These are phyloP conservation scores for Thalassophryne amazonica DNA, from an alignment of 2,797 vertebrate genomes.

Conservation along the genomic window DNA sequence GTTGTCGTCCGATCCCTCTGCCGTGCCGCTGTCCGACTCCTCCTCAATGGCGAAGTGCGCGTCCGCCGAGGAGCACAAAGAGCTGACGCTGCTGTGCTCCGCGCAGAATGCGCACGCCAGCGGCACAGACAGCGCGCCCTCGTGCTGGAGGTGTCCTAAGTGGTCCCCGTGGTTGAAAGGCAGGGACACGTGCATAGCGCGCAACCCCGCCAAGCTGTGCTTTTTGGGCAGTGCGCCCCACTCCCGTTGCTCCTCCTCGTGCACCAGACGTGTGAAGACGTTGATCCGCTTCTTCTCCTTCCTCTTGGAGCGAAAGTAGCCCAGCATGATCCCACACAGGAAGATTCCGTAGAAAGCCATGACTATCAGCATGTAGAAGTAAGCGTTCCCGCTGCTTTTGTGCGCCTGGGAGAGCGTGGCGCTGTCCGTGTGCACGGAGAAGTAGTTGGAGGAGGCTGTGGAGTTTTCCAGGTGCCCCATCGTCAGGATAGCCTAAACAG, in stretches of 20 bases:
- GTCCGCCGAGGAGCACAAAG: constrained; percentile 91
- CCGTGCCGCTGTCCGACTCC: constrained; percentile 79
- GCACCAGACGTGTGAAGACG: constrained; percentile 84
- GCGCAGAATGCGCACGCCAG: constrained; percentile 88
- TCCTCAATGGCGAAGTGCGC: constrained; percentile 89
- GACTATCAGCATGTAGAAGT: constrained; percentile 89
- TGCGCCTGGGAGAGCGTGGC: constrained; percentile 12
- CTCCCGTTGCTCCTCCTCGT: constrained; percentile 88
- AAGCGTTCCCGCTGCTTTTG: constrained; percentile 79
- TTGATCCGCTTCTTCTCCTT: constrained; percentile 85
- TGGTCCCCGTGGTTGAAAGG: constrained; percentile 71
- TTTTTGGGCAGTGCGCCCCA: constrained; percentile 87
- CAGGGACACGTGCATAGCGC: constrained; percentile 76
- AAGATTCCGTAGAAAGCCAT: constrained; percentile 94
- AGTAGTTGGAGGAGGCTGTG: constrained; percentile 66
- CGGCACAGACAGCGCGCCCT: constrained; percentile 77
- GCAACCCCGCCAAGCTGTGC: constrained; percentile 69
- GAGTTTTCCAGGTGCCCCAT: constrained; percentile 83
- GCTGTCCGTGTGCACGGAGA: constrained; percentile 4
- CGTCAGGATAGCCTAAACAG: constrained; percentile 32
- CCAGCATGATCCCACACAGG: constrained; percentile 88
- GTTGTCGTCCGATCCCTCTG: constrained; percentile 71
- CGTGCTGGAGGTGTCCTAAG: constrained; percentile 55
- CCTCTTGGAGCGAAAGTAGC: constrained; percentile 91
- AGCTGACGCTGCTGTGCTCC: constrained; percentile 92